These are phyloP conservation scores for Xylocopa sonorina DNA, from an alignment of 1,140 invertebrate genomes.

Conservation along the genomic window DNA sequence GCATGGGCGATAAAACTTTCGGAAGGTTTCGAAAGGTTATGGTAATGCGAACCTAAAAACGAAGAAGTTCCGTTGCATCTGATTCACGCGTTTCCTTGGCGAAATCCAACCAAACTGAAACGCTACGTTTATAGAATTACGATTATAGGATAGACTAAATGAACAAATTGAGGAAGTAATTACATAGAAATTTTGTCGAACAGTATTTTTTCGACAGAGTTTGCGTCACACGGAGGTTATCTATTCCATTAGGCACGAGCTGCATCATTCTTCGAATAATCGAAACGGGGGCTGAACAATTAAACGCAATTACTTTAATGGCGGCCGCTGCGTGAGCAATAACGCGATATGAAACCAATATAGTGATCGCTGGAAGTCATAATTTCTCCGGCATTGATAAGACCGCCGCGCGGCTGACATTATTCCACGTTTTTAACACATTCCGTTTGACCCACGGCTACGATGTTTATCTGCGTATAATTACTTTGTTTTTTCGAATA, in stretches of 20 bases:
- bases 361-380: slow-evolving; percentile 17
- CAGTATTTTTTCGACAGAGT: neutral
- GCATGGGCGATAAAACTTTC: slow-evolving; percentile 47
- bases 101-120: neutral
- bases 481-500: slow-evolving; percentile 50
- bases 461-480: slow-evolving; percentile 43
- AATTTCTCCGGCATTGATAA: slow-evolving; percentile 44
- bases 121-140: neutral
- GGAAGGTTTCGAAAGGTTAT: slow-evolving; percentile 31
- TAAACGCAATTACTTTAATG: slow-evolving; percentile 58
- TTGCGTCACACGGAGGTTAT: slow-evolving; percentile 17
- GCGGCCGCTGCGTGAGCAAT: slow-evolving; percentile 41
- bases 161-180: too few species aligned
- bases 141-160: too few species aligned
- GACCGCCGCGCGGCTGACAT: neutral
- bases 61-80: slow-evolving; percentile 15
- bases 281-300: slow-evolving; percentile 52
- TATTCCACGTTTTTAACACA: slow-evolving; percentile 37
- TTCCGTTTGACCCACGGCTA: slow-evolving; percentile 28
- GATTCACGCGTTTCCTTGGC: slow-evolving; percentile 12
- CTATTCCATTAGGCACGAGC: slow-evolving; percentile 32
- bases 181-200: too few species aligned
- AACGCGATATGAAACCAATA: slow-evolving; percentile 50
- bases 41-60: slow-evolving; percentile 24
- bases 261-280: slow-evolving; percentile 53